Percentiles rank a stretch among this genome's conserved stretches.
Conservation (phyloP, 2,888 invertebrate species). For the Matsumyia berberina region DNA sequence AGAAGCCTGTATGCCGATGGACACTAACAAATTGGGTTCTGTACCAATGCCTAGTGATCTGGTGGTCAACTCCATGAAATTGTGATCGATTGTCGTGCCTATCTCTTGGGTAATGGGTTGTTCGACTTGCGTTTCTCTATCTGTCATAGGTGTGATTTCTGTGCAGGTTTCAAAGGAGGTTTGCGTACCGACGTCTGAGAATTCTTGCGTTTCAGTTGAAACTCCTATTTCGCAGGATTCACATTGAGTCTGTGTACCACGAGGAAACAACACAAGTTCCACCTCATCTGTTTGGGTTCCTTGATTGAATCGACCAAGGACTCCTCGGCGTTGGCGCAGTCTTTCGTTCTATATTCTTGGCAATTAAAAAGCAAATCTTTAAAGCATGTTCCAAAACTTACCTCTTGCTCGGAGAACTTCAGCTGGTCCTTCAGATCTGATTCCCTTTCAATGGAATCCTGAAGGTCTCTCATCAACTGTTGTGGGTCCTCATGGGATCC, state of each 20-base stretch:
- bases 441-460: conserved; percentile 96
- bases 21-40: not conserved
- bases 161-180: conserved; percentile 22
- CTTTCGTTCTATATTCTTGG: conserved; percentile 71
- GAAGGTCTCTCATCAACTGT: conserved; percentile 93
- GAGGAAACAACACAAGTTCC: conserved; percentile 79
- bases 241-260: conserved; percentile 81
- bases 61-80: conserved; percentile 34
- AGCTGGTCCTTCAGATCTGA: conserved; percentile 96
- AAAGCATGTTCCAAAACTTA: conserved; percentile 80
- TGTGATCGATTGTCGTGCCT: conserved; percentile 34
- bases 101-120: not conserved
- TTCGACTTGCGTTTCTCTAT: conserved; percentile 25
- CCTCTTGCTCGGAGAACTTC: conserved; percentile 96
- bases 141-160: not conserved
- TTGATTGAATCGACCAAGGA: conserved; percentile 78
- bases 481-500: conserved; percentile 93
- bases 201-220: not conserved
- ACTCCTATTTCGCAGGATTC: conserved; percentile 19
- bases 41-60: not conserved
- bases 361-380: conserved; percentile 57
- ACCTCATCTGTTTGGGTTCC: conserved; percentile 82
- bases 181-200: conserved; percentile 15
- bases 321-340: conserved; percentile 71
- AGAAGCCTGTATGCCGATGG: not conserved